These are phyloP conservation scores for Lasioglossum marginatum DNA, from an alignment of 2,888 invertebrate species.

Conservation along the genomic window DNA sequence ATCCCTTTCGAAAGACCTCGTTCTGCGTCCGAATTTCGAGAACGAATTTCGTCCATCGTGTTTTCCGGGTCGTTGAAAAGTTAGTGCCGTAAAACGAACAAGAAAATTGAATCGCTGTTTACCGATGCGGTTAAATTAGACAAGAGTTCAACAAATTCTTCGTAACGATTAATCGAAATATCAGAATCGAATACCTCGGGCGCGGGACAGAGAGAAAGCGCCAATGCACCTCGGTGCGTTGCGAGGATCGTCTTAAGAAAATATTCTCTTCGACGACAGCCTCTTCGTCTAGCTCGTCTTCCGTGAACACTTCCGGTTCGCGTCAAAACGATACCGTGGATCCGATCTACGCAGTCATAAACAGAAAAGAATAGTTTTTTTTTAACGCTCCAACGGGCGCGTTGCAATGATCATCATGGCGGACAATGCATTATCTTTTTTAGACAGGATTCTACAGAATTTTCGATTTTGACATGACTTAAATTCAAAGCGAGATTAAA, in stretches of 20 bases:
- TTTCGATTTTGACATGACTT: neutral
- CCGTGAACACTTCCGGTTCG: conserved; percentile 12
- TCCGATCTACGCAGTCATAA: neutral
- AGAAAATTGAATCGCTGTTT: conserved; percentile 29
- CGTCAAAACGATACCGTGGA: conserved; percentile 47
- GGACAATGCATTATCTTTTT: neutral
- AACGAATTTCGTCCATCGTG: conserved; percentile 18
- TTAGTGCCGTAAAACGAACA: conserved; percentile 36
- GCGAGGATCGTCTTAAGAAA: conserved; percentile 51
- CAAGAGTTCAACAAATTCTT: conserved; percentile 67
- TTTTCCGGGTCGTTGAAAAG: neutral
- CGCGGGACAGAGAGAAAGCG: conserved; percentile 50
- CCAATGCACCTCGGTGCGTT: conserved; percentile 35
- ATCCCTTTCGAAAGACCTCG: conserved; percentile 44
- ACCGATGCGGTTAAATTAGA: conserved; percentile 44
- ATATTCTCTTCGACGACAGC: conserved; percentile 41
- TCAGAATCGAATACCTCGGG: conserved; percentile 52
- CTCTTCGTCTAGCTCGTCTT: conserved; percentile 14
- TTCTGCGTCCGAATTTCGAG: conserved; percentile 58
- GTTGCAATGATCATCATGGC: neutral
- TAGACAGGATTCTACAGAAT: neutral
- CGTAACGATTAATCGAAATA: conserved; percentile 63
- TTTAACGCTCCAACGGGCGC: conserved; percentile 9
- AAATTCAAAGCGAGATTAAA: neutral
- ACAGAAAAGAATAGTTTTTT: neutral